Conservation (phyloP, 2,113 vertebrate genomes). For the Pagrus major region DNA sequence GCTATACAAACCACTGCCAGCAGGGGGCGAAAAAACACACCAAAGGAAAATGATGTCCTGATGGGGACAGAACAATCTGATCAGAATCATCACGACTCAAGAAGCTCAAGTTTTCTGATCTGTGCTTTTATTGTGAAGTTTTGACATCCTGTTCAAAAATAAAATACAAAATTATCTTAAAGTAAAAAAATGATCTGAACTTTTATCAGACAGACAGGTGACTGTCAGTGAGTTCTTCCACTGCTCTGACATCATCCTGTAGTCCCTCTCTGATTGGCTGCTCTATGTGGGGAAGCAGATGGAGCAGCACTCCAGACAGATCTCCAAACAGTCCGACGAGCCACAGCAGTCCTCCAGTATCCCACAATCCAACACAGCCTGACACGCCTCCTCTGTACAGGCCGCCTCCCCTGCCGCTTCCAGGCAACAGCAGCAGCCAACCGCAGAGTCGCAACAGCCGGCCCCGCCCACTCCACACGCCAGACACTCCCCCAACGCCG, state of each 20-base stretch:
- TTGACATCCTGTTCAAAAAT: no score
- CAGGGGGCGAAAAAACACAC: no score
- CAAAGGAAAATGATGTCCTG: no score
- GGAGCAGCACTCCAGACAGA: constrained; percentile 88
- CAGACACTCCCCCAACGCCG: constrained; percentile 79
- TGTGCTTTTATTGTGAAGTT: no score
- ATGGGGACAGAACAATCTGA: no score
- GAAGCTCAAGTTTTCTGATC: no score
- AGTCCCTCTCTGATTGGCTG: constrained; percentile 24
- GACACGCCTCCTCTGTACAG: constrained; percentile 76
- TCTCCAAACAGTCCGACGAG: constrained; percentile 86
- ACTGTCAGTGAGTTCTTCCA: not conserved
- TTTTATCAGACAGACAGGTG: no score
- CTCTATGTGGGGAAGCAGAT: constrained; percentile 85
- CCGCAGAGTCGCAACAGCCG: constrained; percentile 46
- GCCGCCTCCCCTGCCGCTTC: constrained; percentile 68
- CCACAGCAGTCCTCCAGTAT: constrained; percentile 85
- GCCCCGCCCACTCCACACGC: constrained; percentile 76
- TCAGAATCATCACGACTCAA: no score
- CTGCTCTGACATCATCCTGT: constrained; percentile 10
- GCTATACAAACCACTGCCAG: no score
- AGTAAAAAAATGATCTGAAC: no score
- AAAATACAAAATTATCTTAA: no score
- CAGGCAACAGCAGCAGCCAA: constrained; percentile 71
- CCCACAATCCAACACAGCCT: constrained; percentile 80